These are phyloP conservation scores for Coturnix japonica DNA, from an alignment of 2,113 vertebrate genomes.

Conservation along the genomic window DNA sequence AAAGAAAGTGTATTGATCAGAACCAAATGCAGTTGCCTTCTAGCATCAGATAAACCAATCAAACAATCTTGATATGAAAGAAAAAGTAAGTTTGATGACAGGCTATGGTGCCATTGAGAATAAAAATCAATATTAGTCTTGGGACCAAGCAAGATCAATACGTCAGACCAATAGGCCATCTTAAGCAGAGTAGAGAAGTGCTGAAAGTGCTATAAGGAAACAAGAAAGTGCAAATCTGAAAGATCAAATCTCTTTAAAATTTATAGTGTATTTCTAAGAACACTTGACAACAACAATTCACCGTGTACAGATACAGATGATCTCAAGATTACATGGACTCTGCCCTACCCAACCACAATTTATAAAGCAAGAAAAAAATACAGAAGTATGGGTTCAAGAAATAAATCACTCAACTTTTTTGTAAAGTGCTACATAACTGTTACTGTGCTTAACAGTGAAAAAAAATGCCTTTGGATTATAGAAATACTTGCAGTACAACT, in stretches of 20 bases:
- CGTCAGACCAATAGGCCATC: slow-evolving; percentile 49
- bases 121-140: slow-evolving; percentile 87
- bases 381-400: neutral
- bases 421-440: neutral
- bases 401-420: neutral
- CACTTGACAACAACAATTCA: neutral
- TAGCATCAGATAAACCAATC: slow-evolving; percentile 77
- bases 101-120: slow-evolving; percentile 69
- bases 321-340: neutral
- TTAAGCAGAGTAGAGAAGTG: slow-evolving; percentile 40
- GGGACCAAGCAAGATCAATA: slow-evolving; percentile 79
- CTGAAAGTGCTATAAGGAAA: slow-evolving; percentile 44
- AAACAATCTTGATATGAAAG: slow-evolving; percentile 74
- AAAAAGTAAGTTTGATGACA: slow-evolving; percentile 79
- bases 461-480: neutral
- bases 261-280: neutral
- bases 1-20: slow-evolving; percentile 82
- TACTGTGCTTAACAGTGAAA: neutral
- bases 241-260: slow-evolving; percentile 30
- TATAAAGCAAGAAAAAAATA: neutral
- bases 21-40: slow-evolving; percentile 53
- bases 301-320: neutral
- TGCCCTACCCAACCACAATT: neutral
- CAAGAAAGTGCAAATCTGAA: neutral
- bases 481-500: neutral